Percentiles rank a stretch among this genome's conserved stretches.
phyloP scores from a whole-genome alignment of 2,888 invertebrate genomes.

The Omphaloscelis lunosa region DNA sequence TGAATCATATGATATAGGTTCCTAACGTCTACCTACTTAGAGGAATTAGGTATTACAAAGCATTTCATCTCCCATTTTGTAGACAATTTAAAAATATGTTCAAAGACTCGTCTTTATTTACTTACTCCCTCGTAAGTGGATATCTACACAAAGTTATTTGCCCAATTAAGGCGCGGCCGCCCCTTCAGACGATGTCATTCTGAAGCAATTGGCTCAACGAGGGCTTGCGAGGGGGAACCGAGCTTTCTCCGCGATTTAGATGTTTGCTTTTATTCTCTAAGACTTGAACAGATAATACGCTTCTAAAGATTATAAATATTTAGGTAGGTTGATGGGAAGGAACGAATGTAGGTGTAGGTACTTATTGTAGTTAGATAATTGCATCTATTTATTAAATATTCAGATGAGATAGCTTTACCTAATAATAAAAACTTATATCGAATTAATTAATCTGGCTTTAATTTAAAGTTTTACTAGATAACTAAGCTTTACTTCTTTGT shows the following conservation, averaged over 20 bases:
- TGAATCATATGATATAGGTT: too few relatives aligned
- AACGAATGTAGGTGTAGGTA: neutral
- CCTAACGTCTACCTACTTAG: neutral
- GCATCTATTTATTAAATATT: neutral
- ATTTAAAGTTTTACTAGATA: neutral
- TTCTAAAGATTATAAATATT: conserved; percentile 23
- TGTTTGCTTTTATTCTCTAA: conserved; percentile 61
- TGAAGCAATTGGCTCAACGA: conserved; percentile 86
- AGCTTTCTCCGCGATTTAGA: conserved; percentile 80
- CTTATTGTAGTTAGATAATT: neutral
- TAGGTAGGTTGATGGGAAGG: neutral
- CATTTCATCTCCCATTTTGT: conserved; percentile 8
- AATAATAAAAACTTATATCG: too few relatives aligned
- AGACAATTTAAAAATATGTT: conserved; percentile 46
- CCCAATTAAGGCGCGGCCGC: conserved; percentile 85
- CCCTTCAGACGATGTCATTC: conserved; percentile 83
- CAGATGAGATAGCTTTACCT: neutral
- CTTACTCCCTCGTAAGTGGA: conserved; percentile 73
- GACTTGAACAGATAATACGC: conserved; percentile 44
- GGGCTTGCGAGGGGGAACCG: conserved; percentile 75
- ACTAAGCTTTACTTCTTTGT: too few relatives aligned
- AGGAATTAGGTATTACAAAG: neutral
- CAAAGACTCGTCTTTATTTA: conserved; percentile 72
- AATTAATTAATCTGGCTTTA: neutral
- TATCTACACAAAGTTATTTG: conserved; percentile 85